A percentile compares a stretch with the other conserved stretches of the same genome.
Conservation (phyloP, 1,140 invertebrate genomes). For the Zaprionus ornatus region DNA sequence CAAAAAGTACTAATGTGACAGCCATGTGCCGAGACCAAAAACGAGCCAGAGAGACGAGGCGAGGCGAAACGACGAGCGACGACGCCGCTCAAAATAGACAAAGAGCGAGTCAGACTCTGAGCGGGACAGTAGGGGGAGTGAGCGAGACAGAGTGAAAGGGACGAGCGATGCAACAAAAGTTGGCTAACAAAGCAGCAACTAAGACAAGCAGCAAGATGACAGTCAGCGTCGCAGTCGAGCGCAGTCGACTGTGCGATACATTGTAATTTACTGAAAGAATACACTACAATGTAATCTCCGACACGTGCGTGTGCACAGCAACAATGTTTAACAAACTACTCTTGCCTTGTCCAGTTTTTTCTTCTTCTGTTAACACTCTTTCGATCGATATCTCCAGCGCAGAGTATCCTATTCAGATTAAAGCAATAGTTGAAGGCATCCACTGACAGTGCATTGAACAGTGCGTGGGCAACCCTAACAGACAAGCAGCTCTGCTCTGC, state of each 20-base stretch:
- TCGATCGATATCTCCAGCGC: too few relatives aligned
- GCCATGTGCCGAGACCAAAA: constrained; percentile 35
- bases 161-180: constrained; percentile 28
- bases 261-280: neutral
- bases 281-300: neutral
- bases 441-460: too few relatives aligned
- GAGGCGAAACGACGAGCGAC: neutral
- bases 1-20: constrained; percentile 76
- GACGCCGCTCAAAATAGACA: constrained; percentile 3
- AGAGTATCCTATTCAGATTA: too few relatives aligned
- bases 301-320: neutral
- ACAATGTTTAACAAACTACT: too few relatives aligned
- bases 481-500: neutral
- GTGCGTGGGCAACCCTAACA: too few relatives aligned
- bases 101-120: neutral
- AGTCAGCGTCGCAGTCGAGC: neutral
- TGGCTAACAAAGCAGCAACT: constrained; percentile 15
- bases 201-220: neutral
- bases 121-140: neutral
- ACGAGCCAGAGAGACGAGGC: neutral
- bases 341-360: too few relatives aligned
- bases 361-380: too few relatives aligned
- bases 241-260: neutral
- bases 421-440: too few relatives aligned
- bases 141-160: constrained; percentile 1